A percentile compares a stretch with the other conserved stretches of the same genome.
Evolutionary conservation across 2,113 vertebrate species (phyloP).

Genomic region (Blennius ocellaris): DNA sequence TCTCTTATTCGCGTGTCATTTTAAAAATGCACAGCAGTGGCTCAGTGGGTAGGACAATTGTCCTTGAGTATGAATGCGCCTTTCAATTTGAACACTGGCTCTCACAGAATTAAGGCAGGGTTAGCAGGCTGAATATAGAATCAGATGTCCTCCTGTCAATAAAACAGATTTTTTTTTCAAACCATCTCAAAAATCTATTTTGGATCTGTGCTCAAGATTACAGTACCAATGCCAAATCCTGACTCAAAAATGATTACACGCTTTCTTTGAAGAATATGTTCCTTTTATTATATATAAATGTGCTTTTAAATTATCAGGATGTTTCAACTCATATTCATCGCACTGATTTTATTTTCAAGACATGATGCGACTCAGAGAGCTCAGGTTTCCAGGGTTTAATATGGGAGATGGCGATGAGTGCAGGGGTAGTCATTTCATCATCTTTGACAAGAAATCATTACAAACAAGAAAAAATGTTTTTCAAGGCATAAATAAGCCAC

Average conservation of each 20-base stretch:
- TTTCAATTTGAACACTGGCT: conserved; percentile 9
- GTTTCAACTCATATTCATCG: too few relatives aligned
- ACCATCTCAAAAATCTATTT: neutral
- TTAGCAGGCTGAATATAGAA: conserved; percentile 2
- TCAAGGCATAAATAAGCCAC: too few relatives aligned
- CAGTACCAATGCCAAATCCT: neutral
- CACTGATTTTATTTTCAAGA: too few relatives aligned
- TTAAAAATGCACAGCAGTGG: conserved; percentile 1
- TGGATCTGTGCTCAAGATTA: neutral
- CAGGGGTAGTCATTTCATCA: too few relatives aligned
- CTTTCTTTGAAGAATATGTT: too few relatives aligned
- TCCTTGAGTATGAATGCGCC: conserved; percentile 17
- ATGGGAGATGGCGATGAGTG: too few relatives aligned
- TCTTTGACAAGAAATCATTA: too few relatives aligned
- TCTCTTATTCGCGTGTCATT: conserved; percentile 20
- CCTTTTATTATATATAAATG: too few relatives aligned
- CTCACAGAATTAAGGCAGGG: neutral
- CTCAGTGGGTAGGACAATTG: conserved; percentile 4
- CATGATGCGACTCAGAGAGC: too few relatives aligned
- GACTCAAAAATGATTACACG: neutral
- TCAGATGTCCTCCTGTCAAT: conserved; percentile 5
- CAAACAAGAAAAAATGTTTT: too few relatives aligned
- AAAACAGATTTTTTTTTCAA: neutral
- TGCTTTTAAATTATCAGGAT: too few relatives aligned
- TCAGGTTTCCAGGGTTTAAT: too few relatives aligned